Evolutionary conservation across 2,888 invertebrate species (phyloP), one percentile per base, ranked within the genome.

Genomic region (Scaptodrosophila latifasciaeformis): DNA sequence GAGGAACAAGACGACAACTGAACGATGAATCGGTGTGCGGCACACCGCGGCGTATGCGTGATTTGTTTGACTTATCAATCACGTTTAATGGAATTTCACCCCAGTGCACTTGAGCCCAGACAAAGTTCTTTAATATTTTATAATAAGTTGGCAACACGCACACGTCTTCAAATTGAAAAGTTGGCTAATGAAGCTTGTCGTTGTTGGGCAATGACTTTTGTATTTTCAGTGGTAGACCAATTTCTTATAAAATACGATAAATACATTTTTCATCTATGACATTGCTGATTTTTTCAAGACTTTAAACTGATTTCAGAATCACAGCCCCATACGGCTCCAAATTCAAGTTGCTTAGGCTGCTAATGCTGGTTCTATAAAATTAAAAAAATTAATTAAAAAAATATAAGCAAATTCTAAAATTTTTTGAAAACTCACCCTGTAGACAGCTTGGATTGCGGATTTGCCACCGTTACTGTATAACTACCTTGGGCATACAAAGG

Each of bases 61-160:
- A 82, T 82, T 82, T 82, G 81, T 77, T 71, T 82, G 67, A 74
- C 69, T 82, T 82, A 78, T 78, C 81, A 78, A 81, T 82, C 78
- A 78, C 64, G 64, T 56, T 65, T 74, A 81, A 74, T 82, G 81
- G 71, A 78, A 71, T 75, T 81, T 78, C 56, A 13, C 2, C 3
- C 34, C 40, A 35, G 10, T 40, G 31, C 50, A 71, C 70, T 79
- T 55, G 50, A 72, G 47, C 15, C 61, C 63, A 53, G 68, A 59
- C 64, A 64, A 70, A 70, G 80, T 80, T 74, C 56, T 54, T 53
- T 62, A 64, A 74, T 77, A 77, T 66, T 80, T 72, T 61, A 66
- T 67, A 67, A 62, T 70, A 65, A 81, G 57, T 64, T 69, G 49
- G 27, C 27, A 30, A 47, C 55, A 37, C 34, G 42, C 49, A 53